These are phyloP conservation scores for Pinna nobilis DNA, from an alignment of 1,140 invertebrate genomes.

Conservation along the genomic window DNA sequence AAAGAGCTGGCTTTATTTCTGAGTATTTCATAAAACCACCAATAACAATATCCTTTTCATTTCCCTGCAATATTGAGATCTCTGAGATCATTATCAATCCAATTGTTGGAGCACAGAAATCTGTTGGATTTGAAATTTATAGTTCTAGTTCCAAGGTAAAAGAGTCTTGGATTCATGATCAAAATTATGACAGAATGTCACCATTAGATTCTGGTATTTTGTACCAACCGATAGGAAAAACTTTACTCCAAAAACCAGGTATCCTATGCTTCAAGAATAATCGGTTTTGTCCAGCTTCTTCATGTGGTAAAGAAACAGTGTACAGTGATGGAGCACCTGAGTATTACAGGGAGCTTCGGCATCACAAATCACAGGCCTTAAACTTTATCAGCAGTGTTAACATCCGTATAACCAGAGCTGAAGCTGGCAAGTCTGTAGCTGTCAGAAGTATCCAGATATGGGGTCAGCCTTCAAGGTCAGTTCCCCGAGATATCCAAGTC, in stretches of 20 bases:
- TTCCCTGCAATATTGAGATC: slow-evolving; percentile 82
- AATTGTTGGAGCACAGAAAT: slow-evolving; percentile 62
- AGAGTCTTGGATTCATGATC: no score
- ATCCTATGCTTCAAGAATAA: slow-evolving; percentile 50
- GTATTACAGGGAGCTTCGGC: slow-evolving; percentile 25
- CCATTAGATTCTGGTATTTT: neutral
- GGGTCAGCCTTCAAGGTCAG: slow-evolving; percentile 55
- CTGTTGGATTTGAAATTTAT: slow-evolving; percentile 57
- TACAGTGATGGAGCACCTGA: neutral
- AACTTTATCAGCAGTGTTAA: slow-evolving; percentile 54
- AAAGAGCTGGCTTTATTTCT: slow-evolving; percentile 80
- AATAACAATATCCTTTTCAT: slow-evolving; percentile 81
- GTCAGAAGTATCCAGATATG: slow-evolving; percentile 60
- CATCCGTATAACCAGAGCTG: slow-evolving; percentile 52
- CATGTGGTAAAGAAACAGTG: slow-evolving; percentile 1
- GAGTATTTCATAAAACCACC: slow-evolving; percentile 85
- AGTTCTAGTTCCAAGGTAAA: slow-evolving; percentile 46
- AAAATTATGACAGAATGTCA: no score
- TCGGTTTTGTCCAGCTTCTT: slow-evolving; percentile 27
- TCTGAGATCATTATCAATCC: slow-evolving; percentile 79
- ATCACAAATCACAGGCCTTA: slow-evolving; percentile 37
- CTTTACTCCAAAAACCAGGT: slow-evolving; percentile 23
- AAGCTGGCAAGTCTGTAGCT: slow-evolving; percentile 51
- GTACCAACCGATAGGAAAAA: slow-evolving; percentile 44
- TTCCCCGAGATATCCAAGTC: slow-evolving; percentile 18